Conservation (phyloP, 1,140 invertebrate species). For the Drosophila dunni region DNA sequence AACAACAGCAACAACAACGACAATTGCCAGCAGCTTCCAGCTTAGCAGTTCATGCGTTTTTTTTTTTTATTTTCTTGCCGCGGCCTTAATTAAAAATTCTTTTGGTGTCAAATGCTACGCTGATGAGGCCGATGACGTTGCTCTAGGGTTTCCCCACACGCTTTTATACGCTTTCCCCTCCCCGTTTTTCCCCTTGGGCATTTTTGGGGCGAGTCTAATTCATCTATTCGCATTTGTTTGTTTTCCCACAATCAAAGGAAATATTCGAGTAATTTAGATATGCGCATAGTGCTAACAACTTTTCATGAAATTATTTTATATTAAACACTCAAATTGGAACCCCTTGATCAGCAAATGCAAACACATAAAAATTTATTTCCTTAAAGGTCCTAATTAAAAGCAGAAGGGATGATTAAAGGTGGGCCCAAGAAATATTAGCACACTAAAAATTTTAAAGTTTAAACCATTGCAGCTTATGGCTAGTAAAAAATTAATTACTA, state of each 20-base stretch:
- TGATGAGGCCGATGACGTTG: slow-evolving; percentile 38
- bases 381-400: too few relatives aligned
- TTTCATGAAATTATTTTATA: slow-evolving; percentile 1
- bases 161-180: too few relatives aligned
- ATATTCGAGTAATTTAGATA: not conserved
- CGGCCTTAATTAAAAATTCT: slow-evolving; percentile 75
- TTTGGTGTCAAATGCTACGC: slow-evolving; percentile 66
- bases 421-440: too few relatives aligned
- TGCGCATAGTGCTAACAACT: not conserved
- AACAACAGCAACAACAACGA: slow-evolving; percentile 6
- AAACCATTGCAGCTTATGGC: too few relatives aligned
- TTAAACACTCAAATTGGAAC: not conserved
- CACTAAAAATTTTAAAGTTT: too few relatives aligned
- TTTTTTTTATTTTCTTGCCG: slow-evolving; percentile 27
- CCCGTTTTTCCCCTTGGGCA: not conserved
- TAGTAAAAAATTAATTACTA: too few relatives aligned
- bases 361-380: too few relatives aligned
- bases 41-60: slow-evolving; percentile 36
- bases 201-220: not conserved
- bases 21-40: slow-evolving; percentile 34
- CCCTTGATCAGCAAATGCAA: not conserved
- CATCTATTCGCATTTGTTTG: slow-evolving; percentile 18
- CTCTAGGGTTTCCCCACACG: slow-evolving; percentile 44
- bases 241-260: slow-evolving; percentile 25
- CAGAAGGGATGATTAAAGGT: too few relatives aligned